A percentile compares a stretch with the other conserved stretches of the same genome.
These are phyloP conservation scores for Rousettus leschenaultii DNA, from an alignment of 2,113 vertebrate species.

Conservation along the genomic window DNA sequence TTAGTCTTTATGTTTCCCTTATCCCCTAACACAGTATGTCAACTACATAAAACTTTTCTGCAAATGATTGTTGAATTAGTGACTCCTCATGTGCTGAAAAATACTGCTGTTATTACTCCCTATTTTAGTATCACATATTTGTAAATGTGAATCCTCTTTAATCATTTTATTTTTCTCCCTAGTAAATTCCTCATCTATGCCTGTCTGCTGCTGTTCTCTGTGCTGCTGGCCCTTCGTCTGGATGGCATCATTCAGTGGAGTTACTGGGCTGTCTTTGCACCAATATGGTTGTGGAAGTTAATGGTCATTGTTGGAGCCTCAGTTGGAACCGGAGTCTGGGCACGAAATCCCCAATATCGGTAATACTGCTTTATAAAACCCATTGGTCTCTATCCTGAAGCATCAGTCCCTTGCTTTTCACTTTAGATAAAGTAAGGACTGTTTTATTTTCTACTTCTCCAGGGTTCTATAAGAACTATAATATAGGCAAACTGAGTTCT, in stretches of 20 bases:
- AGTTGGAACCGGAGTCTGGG: conserved; percentile 97
- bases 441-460: neutral
- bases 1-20: neutral
- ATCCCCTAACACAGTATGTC: neutral
- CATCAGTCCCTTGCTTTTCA: neutral
- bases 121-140: neutral
- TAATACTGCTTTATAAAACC: conserved; percentile 75
- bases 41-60: neutral
- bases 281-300: conserved; percentile 98
- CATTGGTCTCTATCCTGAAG: neutral
- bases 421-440: neutral
- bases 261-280: conserved; percentile 98
- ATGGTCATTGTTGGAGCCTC: conserved; percentile 97
- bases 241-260: conserved; percentile 98
- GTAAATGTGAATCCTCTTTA: conserved; percentile 29
- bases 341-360: conserved; percentile 98
- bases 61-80: neutral
- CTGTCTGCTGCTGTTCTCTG: conserved; percentile 97
- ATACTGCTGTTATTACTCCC: neutral
- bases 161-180: conserved; percentile 60
- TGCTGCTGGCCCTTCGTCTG: conserved; percentile 93
- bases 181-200: conserved; percentile 99
- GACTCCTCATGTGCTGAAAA: conserved; percentile 5
- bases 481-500: neutral
- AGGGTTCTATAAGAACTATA: neutral